A percentile compares a stretch with the other conserved stretches of the same genome.
Conservation (phyloP, 2,113 vertebrate species). For the Labeo rohita region DNA sequence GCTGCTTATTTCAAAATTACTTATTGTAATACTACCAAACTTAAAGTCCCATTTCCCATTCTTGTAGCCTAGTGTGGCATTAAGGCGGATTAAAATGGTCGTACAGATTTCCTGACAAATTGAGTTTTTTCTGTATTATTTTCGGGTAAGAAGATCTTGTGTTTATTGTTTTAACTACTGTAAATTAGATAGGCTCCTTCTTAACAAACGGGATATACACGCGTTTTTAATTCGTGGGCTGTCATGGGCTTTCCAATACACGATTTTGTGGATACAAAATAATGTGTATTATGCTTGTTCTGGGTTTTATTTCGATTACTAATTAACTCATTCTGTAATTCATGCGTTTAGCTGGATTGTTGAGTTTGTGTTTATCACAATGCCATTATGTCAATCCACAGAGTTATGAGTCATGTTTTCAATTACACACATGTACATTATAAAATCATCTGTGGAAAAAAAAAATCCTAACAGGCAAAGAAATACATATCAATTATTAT, state of each 20-base stretch:
- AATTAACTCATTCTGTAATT: constrained; percentile 11
- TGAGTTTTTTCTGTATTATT: neutral
- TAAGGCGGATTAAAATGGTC: neutral
- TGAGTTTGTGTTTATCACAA: constrained; percentile 18
- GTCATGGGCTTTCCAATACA: neutral
- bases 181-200: neutral
- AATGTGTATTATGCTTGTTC: neutral
- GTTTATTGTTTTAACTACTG: neutral
- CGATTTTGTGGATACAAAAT: neutral
- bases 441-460: neutral
- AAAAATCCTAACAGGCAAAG: neutral
- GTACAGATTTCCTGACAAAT: neutral
- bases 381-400: neutral
- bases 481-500: neutral
- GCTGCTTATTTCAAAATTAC: neutral
- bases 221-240: neutral
- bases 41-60: neutral
- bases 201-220: neutral
- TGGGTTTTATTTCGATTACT: neutral
- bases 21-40: neutral
- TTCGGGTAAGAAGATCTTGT: neutral
- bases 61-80: neutral
- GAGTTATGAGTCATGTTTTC: constrained; percentile 20
- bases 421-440: neutral
- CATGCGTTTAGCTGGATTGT: neutral